Evolutionary conservation across 2,888 invertebrate genomes (phyloP), one percentile per base, ranked within the genome.

Genomic region (Hydroisotoma schaefferi): DNA sequence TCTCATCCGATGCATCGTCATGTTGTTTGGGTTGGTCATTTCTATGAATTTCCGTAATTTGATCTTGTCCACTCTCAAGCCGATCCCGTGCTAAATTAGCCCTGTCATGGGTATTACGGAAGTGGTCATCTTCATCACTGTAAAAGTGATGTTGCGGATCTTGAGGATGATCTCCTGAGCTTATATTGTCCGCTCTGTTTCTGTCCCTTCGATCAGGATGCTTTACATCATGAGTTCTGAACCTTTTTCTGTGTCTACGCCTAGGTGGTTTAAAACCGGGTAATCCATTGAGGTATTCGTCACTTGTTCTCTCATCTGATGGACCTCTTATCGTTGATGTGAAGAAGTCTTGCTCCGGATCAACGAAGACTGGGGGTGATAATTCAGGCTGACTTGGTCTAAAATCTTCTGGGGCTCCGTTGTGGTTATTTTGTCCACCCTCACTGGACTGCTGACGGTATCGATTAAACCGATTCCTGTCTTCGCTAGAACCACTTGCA

Each of bases 321-420:
- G 40, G 18, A 15, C 47, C 55, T 25, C 55, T 47, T 12, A 69
- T 57, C 4, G 72, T 70, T 1, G 66, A 61, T 3, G 72, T 72
- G 43, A 63, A 70, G 49, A 70, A 72, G 18, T 72, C 72, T 49
- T 70, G 67, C 28, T 65, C 70, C 1, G 72, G 69, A 40, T 67
- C 68, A 33, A 70, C 61, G 28, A 69, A 67, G 3, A 67, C 59
- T 18, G 67, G 59, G 27, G 67, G 67, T 1, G 67, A 59, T 10
- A 63, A 22, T 20, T 68, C 62, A 15, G 59, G 10, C 5, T 61
- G 53, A 53, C 63, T 67, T 5, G 67, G 59, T 25, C 55, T 55
- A 40, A 65, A 61, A 2, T 46, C 47, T 20, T 26, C 15, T 12
- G 18, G 43, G 3, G 15, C 25, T 4, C 46, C 28, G 28, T 52